phyloP scores from a whole-genome alignment of 2,888 invertebrate genomes.

The Andrena minutula region DNA sequence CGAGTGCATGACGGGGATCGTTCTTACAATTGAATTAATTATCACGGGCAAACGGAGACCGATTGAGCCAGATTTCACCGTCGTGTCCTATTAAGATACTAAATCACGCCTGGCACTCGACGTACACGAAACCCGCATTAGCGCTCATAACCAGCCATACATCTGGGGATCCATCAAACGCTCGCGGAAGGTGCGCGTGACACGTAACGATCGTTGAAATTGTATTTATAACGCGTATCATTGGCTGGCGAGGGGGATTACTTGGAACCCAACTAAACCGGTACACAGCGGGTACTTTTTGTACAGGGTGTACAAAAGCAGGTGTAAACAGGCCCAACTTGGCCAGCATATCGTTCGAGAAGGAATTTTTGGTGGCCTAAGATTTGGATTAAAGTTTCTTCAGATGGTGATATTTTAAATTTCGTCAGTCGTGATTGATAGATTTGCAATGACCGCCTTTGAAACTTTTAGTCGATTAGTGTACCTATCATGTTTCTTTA shows the following conservation, averaged over 20 bases:
- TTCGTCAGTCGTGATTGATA: too few species aligned
- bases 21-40: slow-evolving; percentile 67
- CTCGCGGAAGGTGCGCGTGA: slow-evolving; percentile 12
- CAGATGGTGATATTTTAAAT: too few species aligned
- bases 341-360: neutral
- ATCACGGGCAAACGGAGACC: slow-evolving; percentile 44
- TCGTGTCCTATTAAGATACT: slow-evolving; percentile 69
- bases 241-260: slow-evolving; percentile 12
- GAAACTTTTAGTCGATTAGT: too few species aligned
- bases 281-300: neutral
- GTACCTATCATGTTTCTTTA: too few species aligned
- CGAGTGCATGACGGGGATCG: slow-evolving; percentile 10
- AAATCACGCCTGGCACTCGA: slow-evolving; percentile 53
- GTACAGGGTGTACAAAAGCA: slow-evolving; percentile 1
- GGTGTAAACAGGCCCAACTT: neutral
- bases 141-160: slow-evolving; percentile 61
- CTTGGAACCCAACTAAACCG: slow-evolving; percentile 11
- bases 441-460: too few species aligned
- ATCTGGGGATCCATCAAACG: slow-evolving; percentile 56
- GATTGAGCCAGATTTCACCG: slow-evolving; percentile 62
- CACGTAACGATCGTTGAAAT: slow-evolving; percentile 44
- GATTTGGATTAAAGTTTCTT: too few species aligned
- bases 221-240: slow-evolving; percentile 30
- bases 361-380: neutral
- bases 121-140: slow-evolving; percentile 72